Base-by-base conservation (phyloP, 1,140 invertebrate genomes). In the Halesus radiatus region DNA sequence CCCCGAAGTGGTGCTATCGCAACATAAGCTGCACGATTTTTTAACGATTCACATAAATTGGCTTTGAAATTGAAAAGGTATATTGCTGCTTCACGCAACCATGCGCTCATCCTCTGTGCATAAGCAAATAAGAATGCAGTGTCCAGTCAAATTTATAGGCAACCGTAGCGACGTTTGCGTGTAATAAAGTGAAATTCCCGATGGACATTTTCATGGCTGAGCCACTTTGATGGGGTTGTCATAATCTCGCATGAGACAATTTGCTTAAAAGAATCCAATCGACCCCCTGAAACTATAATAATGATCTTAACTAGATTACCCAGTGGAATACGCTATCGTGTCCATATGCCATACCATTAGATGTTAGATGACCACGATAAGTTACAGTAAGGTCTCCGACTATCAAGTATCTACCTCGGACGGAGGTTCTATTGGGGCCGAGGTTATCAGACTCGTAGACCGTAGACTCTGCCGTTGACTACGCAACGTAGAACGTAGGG, bases 231-330 rank as follows among this genome's bases (percentile, higher is more conserved):
- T 32, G 37, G 18, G 18, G 53, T 18, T 37, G 18, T 16, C 54
- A 54, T 58, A 22, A 23, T 29, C 73, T 75, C 68, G 23, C 45
- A 72, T 66, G 7, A 72, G 45, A 15, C 75, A 76, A 76, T 76
- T 66, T 76, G 75, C 58, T 64, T 76, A 64, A 76, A 76, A 76
- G 75, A 64, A 50, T 76, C 20, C 75, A 52, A 76, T 76, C 56
- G 37, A 52, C 75, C 60, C 75, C 60, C 75, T 60, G 60, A 76
- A 76, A 76, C 54, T 22, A 64, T 50, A 76, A 64, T 76, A 76
- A 76, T 66, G 56, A 50, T 66, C 75, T 62, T 52, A 60, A 50
- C 45, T 26, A 76, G 56, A 76, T 76, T 76, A 62, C 75, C 75
- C 75, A 53, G 68, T 22, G 68, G 68, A 54, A 52, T 72, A 72